These are phyloP conservation scores for Aviceda subcristata DNA, from an alignment of 2,113 vertebrate genomes.

Conservation along the genomic window DNA sequence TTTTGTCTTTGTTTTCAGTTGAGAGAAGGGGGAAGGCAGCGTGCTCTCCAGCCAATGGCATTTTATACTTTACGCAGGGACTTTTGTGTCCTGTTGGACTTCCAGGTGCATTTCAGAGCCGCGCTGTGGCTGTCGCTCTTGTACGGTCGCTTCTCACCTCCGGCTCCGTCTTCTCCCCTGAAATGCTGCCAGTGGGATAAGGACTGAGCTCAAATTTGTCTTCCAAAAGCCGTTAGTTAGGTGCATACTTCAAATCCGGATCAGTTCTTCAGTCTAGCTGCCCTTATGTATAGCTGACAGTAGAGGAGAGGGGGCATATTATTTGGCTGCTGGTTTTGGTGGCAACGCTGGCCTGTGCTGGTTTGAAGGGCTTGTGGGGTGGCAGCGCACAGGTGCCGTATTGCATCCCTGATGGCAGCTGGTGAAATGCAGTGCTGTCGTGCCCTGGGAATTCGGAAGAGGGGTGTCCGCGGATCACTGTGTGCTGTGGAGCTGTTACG, in stretches of 20 bases:
- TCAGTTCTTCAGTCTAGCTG: not conserved
- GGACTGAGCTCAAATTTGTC: not conserved
- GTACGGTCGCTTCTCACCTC: not conserved
- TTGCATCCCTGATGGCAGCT: not conserved
- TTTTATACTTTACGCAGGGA: not conserved
- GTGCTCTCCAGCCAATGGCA: not conserved
- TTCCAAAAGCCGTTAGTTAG: not conserved
- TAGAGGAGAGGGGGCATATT: not conserved
- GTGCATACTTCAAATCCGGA: not conserved
- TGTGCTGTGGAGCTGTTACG: not conserved
- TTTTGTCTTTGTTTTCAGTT: not conserved
- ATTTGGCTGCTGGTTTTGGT: not conserved
- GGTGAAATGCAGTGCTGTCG: not conserved
- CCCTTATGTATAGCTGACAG: fast-evolving
- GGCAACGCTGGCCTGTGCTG: not conserved
- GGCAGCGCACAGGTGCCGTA: fast-evolving
- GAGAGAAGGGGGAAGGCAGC: not conserved
- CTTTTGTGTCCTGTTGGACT: fast-evolving
- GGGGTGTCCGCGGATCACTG: not conserved
- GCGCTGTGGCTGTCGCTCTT: fast-evolving
- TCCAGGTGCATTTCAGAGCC: not conserved
- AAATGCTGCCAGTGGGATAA: not conserved
- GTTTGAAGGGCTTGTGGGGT: not conserved
- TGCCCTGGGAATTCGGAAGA: not conserved
- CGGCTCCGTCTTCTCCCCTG: not conserved